These are phyloP conservation scores for Brevimyrus niger DNA, from an alignment of 2,113 vertebrate species.

Conservation along the genomic window DNA sequence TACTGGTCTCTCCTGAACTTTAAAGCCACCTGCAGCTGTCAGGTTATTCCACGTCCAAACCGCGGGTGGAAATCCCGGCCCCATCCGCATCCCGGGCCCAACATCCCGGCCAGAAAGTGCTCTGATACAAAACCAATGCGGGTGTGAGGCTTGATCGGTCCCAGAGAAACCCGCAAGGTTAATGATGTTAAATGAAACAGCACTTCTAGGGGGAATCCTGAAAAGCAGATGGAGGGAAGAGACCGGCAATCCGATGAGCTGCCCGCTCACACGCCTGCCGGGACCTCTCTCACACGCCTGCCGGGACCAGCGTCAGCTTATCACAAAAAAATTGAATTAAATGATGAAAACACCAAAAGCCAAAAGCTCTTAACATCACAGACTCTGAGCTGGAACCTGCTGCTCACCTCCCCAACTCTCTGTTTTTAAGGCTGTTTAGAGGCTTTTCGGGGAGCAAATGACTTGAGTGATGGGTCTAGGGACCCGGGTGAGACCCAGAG, in stretches of 20 bases:
- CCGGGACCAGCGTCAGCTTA: background rate
- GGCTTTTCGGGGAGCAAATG: background rate
- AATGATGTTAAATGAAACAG: background rate
- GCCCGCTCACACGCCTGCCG: background rate
- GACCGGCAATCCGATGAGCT: background rate
- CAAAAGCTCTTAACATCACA: background rate
- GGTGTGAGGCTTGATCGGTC: background rate
- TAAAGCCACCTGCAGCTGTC: constrained; percentile 27
- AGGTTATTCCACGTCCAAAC: constrained; percentile 28
- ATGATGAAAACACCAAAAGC: background rate
- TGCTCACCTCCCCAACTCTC: background rate
- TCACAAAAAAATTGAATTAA: background rate
- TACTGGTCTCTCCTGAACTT: background rate
- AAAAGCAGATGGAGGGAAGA: background rate
- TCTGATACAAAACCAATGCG: constrained; percentile 10
- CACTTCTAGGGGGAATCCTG: background rate
- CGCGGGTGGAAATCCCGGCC: constrained; percentile 1
- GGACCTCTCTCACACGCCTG: background rate
- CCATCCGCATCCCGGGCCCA: constrained; percentile 4
- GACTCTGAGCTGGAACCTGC: background rate
- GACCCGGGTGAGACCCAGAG: background rate
- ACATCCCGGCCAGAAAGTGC: background rate
- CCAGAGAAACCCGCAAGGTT: background rate
- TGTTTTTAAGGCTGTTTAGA: background rate
- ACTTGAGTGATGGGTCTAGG: background rate